Percentiles rank a stretch among this genome's conserved stretches.
These are phyloP conservation scores for Nesidiocoris tenuis DNA, from an alignment of 2,888 invertebrate genomes.

Conservation along the genomic window DNA sequence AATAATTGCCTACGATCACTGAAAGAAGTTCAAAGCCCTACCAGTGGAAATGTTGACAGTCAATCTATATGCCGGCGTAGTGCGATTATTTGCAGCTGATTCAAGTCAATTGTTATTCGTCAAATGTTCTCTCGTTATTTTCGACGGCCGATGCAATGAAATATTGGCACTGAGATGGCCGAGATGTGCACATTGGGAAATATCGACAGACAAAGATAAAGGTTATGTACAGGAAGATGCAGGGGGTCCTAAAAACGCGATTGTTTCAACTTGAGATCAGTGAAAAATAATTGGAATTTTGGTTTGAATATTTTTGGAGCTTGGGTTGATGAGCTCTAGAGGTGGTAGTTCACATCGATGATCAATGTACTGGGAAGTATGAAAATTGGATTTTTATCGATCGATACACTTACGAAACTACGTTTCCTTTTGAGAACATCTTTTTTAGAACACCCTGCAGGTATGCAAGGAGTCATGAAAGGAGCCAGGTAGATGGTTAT, in stretches of 20 bases:
- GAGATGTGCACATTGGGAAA: constrained; percentile 15
- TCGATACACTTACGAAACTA: too few relatives aligned
- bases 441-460: too few relatives aligned
- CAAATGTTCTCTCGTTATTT: not conserved
- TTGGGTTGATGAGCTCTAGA: too few relatives aligned
- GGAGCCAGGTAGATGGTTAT: too few relatives aligned
- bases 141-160: constrained; percentile 7
- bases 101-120: not conserved
- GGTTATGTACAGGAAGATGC: constrained; percentile 29
- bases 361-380: too few relatives aligned
- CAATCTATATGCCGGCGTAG: not conserved
- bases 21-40: not conserved
- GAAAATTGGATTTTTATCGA: too few relatives aligned
- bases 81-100: not conserved
- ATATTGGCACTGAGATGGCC: constrained; percentile 11
- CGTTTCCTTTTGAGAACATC: too few relatives aligned
- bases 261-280: too few relatives aligned
- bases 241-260: not conserved
- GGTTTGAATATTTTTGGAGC: too few relatives aligned
- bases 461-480: too few relatives aligned
- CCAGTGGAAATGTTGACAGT: not conserved
- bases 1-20: not conserved
- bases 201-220: not conserved
- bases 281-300: too few relatives aligned
- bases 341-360: too few relatives aligned